phyloP scores from a whole-genome alignment of 2,113 vertebrate genomes.

The Thamnaconus septentrionalis region DNA sequence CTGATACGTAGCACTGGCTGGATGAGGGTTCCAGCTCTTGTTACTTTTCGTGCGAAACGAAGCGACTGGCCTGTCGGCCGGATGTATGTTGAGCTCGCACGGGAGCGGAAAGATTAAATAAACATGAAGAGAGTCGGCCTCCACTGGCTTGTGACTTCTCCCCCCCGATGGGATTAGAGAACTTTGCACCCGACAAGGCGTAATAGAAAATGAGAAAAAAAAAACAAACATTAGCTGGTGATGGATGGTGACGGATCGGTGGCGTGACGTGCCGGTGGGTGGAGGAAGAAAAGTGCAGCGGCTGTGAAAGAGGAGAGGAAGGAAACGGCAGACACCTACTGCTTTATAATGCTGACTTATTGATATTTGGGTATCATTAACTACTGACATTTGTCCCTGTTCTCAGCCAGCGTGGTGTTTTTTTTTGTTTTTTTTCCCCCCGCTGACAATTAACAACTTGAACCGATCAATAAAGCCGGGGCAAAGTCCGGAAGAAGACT shows the following conservation, averaged over 20 bases:
- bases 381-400: conserved; percentile 55
- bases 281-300: too few relatives aligned
- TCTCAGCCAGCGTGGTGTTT: conserved; percentile 51
- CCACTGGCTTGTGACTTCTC: conserved; percentile 48
- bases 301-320: too few relatives aligned
- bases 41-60: too few relatives aligned
- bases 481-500: conserved; percentile 51
- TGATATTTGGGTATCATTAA: conserved; percentile 24
- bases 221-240: conserved; percentile 30
- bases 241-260: conserved; percentile 29
- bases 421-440: too few relatives aligned
- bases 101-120: conserved; percentile 53
- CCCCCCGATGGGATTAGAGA: conserved; percentile 46
- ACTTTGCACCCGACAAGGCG: conserved; percentile 60
- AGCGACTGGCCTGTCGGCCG: conserved; percentile 18
- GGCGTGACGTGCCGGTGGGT: conserved; percentile 2
- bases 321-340: too few relatives aligned
- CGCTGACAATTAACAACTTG: conserved; percentile 54
- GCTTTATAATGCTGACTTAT: conserved; percentile 8
- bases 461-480: conserved; percentile 63
- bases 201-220: conserved; percentile 44
- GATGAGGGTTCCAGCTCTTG: too few relatives aligned
- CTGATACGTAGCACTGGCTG: too few relatives aligned
- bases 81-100: conserved; percentile 15
- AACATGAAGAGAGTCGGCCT: conserved; percentile 40